Conservation (phyloP, 2,888 invertebrate species). For the Macroteleia sp. region DNA sequence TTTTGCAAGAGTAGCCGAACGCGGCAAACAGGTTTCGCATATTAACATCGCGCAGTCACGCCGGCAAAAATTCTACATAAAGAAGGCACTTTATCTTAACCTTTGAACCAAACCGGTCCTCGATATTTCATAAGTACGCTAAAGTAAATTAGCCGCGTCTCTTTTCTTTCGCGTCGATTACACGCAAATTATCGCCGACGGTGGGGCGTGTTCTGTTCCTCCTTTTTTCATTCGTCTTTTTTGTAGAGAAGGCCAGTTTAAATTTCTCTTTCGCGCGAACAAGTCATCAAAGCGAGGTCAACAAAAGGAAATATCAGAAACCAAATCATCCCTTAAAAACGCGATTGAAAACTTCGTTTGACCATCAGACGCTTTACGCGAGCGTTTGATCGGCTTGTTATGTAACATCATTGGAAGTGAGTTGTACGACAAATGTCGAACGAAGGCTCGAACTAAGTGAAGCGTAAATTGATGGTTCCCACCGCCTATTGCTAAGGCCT, state of each 20-base stretch:
- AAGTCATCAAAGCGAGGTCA: constrained; percentile 5
- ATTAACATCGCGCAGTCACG: constrained; percentile 63
- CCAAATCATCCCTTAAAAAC: constrained; percentile 19
- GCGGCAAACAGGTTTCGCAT: constrained; percentile 69
- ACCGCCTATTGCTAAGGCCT: constrained; percentile 66
- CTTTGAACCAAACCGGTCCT: constrained; percentile 69
- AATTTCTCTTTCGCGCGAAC: constrained; percentile 27
- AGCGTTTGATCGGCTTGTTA: constrained; percentile 72
- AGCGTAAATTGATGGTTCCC: constrained; percentile 79
- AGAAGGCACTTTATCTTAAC: constrained; percentile 70
- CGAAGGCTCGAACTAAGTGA: constrained; percentile 82
- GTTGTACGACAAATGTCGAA: constrained; percentile 83
- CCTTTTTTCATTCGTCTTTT: not conserved
- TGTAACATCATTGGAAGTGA: constrained; percentile 80
- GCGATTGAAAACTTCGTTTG: constrained; percentile 51
- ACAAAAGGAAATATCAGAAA: constrained; percentile 13
- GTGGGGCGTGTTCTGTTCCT: not conserved
- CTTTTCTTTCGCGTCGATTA: constrained; percentile 71
- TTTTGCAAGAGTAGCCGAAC: constrained; percentile 67
- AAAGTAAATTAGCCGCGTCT: constrained; percentile 69
- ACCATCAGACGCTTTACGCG: constrained; percentile 52
- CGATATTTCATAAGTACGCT: constrained; percentile 71
- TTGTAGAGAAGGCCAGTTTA: not conserved
- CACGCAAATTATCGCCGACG: constrained; percentile 65
- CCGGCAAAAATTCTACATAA: constrained; percentile 62